Conservation (phyloP, 1,140 invertebrate genomes). For the Pseudoatta argentina region DNA sequence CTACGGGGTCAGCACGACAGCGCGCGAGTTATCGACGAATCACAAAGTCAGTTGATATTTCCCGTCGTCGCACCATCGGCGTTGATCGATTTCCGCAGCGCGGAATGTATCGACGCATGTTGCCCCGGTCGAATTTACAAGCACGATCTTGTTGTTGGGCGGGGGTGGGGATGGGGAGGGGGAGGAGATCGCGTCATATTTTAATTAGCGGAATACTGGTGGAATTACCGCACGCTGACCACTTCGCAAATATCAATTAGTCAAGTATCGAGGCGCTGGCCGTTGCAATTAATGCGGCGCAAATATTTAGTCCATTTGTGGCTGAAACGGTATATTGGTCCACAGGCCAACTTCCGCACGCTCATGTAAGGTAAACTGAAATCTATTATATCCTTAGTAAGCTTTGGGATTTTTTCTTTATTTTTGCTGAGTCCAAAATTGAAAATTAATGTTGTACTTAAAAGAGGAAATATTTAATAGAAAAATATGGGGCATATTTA, state of each 20-base stretch:
- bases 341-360: background rate
- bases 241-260: constrained; percentile 80
- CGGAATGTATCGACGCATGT: background rate
- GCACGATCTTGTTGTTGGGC: no score
- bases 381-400: no score
- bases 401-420: no score
- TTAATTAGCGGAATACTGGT: constrained; percentile 77
- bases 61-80: background rate
- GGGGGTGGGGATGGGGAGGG: no score
- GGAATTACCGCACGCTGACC: constrained; percentile 74
- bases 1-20: background rate
- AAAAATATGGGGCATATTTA: no score
- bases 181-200: constrained; percentile 70
- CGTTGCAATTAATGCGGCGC: constrained; percentile 77
- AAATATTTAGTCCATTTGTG: constrained; percentile 79
- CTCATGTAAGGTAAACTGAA: background rate
- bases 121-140: no score
- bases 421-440: no score
- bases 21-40: constrained; percentile 50
- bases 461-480: no score
- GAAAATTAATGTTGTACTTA: no score
- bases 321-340: constrained; percentile 23
- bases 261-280: constrained; percentile 68
- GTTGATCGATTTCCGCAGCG: constrained; percentile 56
- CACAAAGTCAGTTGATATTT: constrained; percentile 65